A percentile compares a stretch with the other conserved stretches of the same genome.
phyloP scores from a whole-genome alignment of 2,113 vertebrate genomes.

The Xiphorhynchus elegans region DNA sequence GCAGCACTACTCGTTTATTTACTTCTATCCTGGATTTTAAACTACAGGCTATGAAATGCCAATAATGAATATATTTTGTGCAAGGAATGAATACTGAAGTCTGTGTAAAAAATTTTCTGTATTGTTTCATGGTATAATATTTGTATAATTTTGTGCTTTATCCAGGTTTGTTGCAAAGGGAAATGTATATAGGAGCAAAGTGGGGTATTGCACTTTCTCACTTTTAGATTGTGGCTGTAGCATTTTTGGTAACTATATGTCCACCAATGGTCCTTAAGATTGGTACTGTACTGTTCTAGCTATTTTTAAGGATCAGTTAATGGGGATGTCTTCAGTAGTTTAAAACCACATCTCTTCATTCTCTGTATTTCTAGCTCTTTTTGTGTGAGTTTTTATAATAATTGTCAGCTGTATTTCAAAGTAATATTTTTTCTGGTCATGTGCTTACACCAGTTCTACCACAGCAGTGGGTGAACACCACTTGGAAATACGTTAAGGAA shows the following conservation, averaged over 20 bases:
- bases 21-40: neutral
- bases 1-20: neutral
- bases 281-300: neutral
- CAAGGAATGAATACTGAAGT: neutral
- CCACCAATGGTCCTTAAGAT: neutral
- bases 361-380: neutral
- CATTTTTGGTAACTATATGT: neutral
- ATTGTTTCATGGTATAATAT: neutral
- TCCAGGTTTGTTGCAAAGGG: neutral
- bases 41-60: neutral
- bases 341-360: neutral
- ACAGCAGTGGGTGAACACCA: neutral
- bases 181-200: neutral
- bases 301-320: neutral
- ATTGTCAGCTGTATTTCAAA: neutral
- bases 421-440: rapidly evolving
- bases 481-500: neutral
- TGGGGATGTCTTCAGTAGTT: neutral
- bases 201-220: neutral
- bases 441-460: neutral
- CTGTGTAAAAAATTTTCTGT: neutral
- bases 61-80: neutral
- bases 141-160: neutral
- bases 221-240: neutral
- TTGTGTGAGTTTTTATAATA: neutral